Evolutionary conservation across 2,797 vertebrate species (phyloP).

Genomic region (Sebastiscus albofasciatus): DNA sequence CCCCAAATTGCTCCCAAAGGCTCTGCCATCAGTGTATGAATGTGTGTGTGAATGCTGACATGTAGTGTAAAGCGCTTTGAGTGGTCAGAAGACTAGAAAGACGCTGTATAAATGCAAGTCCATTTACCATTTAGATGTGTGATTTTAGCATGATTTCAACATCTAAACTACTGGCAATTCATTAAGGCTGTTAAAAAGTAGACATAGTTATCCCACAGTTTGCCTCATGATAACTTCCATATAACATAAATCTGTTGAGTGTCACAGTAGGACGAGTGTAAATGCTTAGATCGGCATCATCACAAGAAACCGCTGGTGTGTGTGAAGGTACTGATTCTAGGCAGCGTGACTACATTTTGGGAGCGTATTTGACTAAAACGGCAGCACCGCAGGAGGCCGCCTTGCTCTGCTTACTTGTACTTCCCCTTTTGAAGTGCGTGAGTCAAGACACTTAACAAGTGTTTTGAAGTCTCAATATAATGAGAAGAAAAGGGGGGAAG

Average conservation of each 20-base stretch:
- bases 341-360: neutral
- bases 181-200: neutral
- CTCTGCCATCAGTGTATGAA: no score
- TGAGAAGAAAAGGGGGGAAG: neutral
- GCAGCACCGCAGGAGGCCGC: constrained; percentile 4
- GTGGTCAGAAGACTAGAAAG: no score
- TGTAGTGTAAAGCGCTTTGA: no score
- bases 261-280: neutral
- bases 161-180: neutral
- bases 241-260: neutral
- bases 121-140: neutral
- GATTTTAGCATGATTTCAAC: neutral
- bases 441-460: constrained; percentile 45
- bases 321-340: neutral
- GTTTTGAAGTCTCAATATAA: constrained; percentile 43
- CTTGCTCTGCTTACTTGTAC: constrained; percentile 11
- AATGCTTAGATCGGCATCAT: constrained; percentile 5
- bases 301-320: neutral
- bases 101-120: no score
- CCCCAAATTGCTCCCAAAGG: no score
- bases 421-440: constrained; percentile 47
- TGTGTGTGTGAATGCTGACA: no score
- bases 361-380: constrained; percentile 13
- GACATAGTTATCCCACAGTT: neutral
- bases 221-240: no score